These are phyloP conservation scores for Mizuhopecten yessoensis DNA, from an alignment of 1,140 invertebrate genomes.

Conservation along the genomic window DNA sequence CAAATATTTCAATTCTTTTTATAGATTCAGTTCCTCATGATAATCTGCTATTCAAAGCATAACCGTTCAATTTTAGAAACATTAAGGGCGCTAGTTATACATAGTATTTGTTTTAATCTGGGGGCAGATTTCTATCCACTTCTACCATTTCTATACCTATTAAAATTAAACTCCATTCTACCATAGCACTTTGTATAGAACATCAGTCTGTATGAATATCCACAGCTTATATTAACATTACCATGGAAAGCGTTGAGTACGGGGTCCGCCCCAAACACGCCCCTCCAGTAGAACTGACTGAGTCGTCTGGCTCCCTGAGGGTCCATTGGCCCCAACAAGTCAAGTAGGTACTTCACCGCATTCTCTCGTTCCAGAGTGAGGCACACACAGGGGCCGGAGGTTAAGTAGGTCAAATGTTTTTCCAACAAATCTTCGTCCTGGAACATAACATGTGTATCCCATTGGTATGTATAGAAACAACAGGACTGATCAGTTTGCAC, in stretches of 20 bases:
- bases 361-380: constrained; percentile 77
- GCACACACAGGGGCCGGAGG: constrained; percentile 69
- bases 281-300: constrained; percentile 80
- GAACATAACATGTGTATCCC: not conserved
- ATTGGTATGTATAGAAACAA: not conserved
- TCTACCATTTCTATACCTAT: too few species aligned
- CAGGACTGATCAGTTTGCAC: too few species aligned
- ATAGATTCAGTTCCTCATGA: too few species aligned
- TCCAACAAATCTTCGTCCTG: constrained; percentile 59
- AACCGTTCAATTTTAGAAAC: too few species aligned
- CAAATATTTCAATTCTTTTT: too few species aligned
- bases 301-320: constrained; percentile 74
- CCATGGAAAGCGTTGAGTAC: constrained; percentile 77
- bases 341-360: constrained; percentile 77
- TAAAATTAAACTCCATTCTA: not conserved
- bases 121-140: too few species aligned
- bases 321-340: constrained; percentile 78
- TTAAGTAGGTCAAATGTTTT: constrained; percentile 72
- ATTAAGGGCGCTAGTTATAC: too few species aligned
- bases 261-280: constrained; percentile 76
- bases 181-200: not conserved
- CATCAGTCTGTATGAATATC: too few species aligned
- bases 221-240: constrained; percentile 47
- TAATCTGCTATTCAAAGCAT: too few species aligned
- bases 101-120: too few species aligned